These are phyloP conservation scores for Hypsibius dujardini DNA, from an alignment of 1,140 invertebrate species.

Conservation along the genomic window DNA sequence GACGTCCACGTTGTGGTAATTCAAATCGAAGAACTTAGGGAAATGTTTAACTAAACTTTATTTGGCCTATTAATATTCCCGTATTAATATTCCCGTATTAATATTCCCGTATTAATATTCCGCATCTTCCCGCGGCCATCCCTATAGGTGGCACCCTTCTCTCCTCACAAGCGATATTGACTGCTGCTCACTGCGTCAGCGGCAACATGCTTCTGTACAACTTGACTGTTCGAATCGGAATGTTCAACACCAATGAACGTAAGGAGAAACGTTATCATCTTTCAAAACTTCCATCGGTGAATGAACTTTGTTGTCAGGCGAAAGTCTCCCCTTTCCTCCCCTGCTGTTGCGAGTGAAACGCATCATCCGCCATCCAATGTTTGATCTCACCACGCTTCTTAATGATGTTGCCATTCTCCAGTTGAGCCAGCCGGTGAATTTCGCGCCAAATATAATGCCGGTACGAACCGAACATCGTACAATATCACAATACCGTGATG, in stretches of 20 bases:
- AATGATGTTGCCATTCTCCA: conserved; percentile 51
- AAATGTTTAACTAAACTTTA: not conserved
- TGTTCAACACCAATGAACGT: conserved; percentile 17
- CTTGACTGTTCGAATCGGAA: not conserved
- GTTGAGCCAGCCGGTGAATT: conserved; percentile 38
- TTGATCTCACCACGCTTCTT: conserved; percentile 37
- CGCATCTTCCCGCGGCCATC: not conserved
- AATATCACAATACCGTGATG: too few relatives aligned
- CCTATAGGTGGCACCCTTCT: conserved; percentile 1
- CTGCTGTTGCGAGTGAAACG: conserved; percentile 33
- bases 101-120: not conserved
- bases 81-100: too few relatives aligned
- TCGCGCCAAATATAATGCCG: conserved; percentile 47
- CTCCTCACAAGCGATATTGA: not conserved
- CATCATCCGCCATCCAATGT: conserved; percentile 40
- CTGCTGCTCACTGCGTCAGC: conserved; percentile 12
- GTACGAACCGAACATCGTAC: too few relatives aligned
- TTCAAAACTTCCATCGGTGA: too few relatives aligned
- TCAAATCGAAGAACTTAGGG: not conserved
- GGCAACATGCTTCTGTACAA: not conserved
- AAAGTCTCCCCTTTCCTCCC: not conserved
- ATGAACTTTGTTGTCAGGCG: too few relatives aligned
- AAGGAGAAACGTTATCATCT: too few relatives aligned
- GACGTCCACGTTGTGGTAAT: conserved; percentile 6
- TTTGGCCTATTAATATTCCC: too few relatives aligned